Evolutionary conservation across 64 coral and sea anemone genomes (phyloP), one percentile per base, ranked within the genome.

Genomic region (Dendronephthya gigantea): DNA sequence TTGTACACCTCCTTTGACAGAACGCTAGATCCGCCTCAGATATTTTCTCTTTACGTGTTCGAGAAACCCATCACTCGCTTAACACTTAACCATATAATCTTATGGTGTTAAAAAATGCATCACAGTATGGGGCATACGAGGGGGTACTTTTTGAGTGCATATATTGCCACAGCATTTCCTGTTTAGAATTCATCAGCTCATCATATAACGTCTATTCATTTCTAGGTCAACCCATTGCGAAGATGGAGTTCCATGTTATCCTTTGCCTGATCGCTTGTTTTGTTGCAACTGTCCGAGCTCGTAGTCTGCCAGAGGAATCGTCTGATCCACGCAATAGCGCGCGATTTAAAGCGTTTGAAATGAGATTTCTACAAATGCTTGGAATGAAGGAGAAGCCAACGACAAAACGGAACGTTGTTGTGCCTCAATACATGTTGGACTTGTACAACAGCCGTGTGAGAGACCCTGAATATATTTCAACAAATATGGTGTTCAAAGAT

Each of bases 401-500:
- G 65, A 79, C 31, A 81, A 85, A 87, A 62, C 49, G 35, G 28
- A 84, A 85, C 47, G 14, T 72, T 12, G 86, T 81, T 33, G 83
- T 98, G 43, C 95, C 95, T 28, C 86, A 86, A 45, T 89, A 91
- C 23, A 93, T 98, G 79, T 49, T 48, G 36, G 95, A 98, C 40
- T 76, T 98, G 40, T 98, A 98, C 49, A 40, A 98, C 39, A 93
- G 90, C 50, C 92, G 93, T 38, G 65, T 74, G 56, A 83, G 84
- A 56, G 81, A 98, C 82, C 89, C 89, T 14, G 95, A 98, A 34
- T 98, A 87, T 87, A 88, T 91, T 29, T 93, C 95, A 13, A 98
- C 95, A 68, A 93, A 93, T 62, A 91, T 98, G 27, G 90, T 83
- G 87, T 87, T 92, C 47, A 66, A 70, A 39, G 86, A 88, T 85